A percentile compares a stretch with the other conserved stretches of the same genome.
Evolutionary conservation across 2,113 vertebrate genomes (phyloP).

Genomic region (Rhipidura dahli): DNA sequence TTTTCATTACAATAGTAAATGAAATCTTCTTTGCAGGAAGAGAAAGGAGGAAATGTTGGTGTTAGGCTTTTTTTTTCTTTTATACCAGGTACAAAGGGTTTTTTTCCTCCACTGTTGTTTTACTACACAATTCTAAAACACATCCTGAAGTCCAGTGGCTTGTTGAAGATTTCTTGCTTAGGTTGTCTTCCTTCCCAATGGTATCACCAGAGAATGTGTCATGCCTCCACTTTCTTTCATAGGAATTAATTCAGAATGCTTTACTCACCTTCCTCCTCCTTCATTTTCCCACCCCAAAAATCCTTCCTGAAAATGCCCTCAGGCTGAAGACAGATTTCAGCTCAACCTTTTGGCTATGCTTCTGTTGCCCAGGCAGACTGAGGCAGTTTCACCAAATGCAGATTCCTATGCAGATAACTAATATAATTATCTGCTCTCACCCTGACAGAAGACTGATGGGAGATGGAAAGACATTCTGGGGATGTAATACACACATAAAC

Average conservation of each 20-base stretch:
- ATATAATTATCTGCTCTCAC: not conserved
- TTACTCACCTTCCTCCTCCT: not conserved
- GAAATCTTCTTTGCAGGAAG: not conserved
- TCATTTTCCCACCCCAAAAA: not conserved
- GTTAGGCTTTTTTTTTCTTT: not conserved
- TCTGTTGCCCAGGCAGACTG: not conserved
- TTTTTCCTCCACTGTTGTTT: not conserved
- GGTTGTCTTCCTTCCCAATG: not conserved
- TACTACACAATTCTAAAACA: not conserved
- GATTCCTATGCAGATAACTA: not conserved
- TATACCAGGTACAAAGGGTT: not conserved
- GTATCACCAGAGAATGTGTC: not conserved
- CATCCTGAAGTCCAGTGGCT: not conserved
- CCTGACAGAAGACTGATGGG: not conserved
- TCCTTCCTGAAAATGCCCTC: not conserved
- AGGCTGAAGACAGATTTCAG: not conserved
- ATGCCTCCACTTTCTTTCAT: not conserved
- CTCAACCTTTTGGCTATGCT: not conserved
- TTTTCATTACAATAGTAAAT: not conserved
- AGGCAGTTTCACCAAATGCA: not conserved
- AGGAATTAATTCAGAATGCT: not conserved
- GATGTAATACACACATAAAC: not conserved
- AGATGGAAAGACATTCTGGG: not conserved
- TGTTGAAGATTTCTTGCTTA: not conserved
- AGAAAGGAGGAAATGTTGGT: not conserved